A percentile compares a stretch with the other conserved stretches of the same genome.
Evolutionary conservation across 2,113 vertebrate species (phyloP).

Genomic region (Sarotherodon lohbergeri): DNA sequence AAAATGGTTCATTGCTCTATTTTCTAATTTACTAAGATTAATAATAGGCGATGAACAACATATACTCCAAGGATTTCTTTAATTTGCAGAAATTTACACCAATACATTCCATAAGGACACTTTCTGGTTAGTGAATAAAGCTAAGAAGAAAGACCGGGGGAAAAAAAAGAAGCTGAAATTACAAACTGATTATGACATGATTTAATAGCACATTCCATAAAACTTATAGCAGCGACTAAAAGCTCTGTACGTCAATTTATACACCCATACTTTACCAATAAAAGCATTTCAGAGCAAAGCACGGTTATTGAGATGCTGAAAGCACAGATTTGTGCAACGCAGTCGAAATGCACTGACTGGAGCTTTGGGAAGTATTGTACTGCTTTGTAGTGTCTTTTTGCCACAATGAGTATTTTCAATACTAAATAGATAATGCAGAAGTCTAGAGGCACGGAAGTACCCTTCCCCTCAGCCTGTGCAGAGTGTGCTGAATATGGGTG

Average conservation of each 20-base stretch:
- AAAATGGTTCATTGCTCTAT: slow-evolving; percentile 61
- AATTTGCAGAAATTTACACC: slow-evolving; percentile 61
- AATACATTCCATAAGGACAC: slow-evolving; percentile 47
- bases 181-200: neutral
- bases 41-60: slow-evolving; percentile 63
- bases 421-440: slow-evolving; percentile 67
- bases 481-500: slow-evolving; percentile 51
- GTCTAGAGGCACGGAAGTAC: slow-evolving; percentile 40
- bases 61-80: slow-evolving; percentile 63
- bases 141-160: neutral
- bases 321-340: slow-evolving; percentile 24
- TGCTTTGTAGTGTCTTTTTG: slow-evolving; percentile 36
- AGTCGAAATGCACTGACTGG: slow-evolving; percentile 22
- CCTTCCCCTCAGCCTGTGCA: slow-evolving; percentile 8
- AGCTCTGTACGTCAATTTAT: neutral
- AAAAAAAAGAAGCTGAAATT: slow-evolving; percentile 8
- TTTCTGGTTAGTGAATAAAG: slow-evolving; percentile 15
- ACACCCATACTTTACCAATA: neutral
- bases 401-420: slow-evolving; percentile 53
- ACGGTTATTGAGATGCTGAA: slow-evolving; percentile 43
- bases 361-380: slow-evolving; percentile 43
- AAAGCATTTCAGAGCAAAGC: slow-evolving; percentile 15
- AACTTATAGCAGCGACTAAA: neutral
- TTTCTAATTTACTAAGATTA: slow-evolving; percentile 71
- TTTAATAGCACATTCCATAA: neutral